Evolutionary conservation across 1,140 invertebrate species (phyloP).

Genomic region (Samia ricini): DNA sequence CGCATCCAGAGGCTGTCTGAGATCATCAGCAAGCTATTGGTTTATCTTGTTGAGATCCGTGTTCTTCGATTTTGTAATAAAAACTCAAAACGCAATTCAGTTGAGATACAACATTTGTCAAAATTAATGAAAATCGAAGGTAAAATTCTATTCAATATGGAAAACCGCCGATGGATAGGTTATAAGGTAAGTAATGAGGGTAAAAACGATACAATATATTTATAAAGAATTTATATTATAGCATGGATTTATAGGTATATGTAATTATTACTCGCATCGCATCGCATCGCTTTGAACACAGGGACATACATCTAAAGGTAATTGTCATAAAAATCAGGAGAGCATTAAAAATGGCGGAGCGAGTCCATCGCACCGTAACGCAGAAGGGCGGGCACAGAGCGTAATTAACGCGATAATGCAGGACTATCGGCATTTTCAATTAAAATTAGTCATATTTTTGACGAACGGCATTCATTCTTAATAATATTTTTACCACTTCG

Average conservation of each 20-base stretch:
- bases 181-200: no score
- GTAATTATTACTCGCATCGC: no score
- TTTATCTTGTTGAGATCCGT: no score
- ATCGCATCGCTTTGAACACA: background rate
- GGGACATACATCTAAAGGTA: background rate
- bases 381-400: conserved; percentile 28
- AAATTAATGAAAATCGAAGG: no score
- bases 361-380: background rate
- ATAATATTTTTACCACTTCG: conserved; percentile 43
- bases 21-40: no score
- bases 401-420: conserved; percentile 56
- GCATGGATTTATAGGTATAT: background rate
- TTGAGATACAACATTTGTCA: no score
- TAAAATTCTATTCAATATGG: no score
- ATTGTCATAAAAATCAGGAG: conserved; percentile 12
- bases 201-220: no score
- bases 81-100: no score
- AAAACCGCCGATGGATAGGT: no score
- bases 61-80: no score
- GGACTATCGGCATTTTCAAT: conserved; percentile 54
- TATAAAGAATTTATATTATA: background rate
- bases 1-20: no score
- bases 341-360: conserved; percentile 7
- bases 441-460: conserved; percentile 70
- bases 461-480: conserved; percentile 40